Percentiles rank a stretch among this genome's conserved stretches.
phyloP scores from a whole-genome alignment of 2,113 vertebrate genomes.

The Syngnathus scovelli region DNA sequence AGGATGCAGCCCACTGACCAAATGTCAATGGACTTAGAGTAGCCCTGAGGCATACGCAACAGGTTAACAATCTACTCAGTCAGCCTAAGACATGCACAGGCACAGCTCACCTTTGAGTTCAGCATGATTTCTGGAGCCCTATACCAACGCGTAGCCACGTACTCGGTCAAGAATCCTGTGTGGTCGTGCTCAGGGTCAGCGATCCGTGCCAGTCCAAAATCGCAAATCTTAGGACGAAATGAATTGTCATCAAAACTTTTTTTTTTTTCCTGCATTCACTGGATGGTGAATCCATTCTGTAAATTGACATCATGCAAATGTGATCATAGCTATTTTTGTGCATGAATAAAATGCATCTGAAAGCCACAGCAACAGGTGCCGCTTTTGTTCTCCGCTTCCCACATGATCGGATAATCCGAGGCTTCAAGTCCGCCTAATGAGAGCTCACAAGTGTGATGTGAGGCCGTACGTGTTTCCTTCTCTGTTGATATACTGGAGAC shows the following conservation, averaged over 20 bases:
- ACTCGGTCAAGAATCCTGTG: slow-evolving; percentile 86
- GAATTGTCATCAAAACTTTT: background rate
- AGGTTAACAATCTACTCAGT: background rate
- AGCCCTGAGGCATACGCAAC: slow-evolving; percentile 70
- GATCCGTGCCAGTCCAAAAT: slow-evolving; percentile 84
- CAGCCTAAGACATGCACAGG: background rate
- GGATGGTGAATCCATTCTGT: background rate
- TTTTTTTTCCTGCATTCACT: background rate
- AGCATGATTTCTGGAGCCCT: slow-evolving; percentile 91
- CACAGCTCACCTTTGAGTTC: slow-evolving; percentile 78
- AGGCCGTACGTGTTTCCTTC: background rate
- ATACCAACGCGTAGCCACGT: slow-evolving; percentile 90
- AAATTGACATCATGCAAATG: background rate
- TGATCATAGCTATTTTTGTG: background rate
- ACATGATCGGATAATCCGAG: slow-evolving; percentile 50
- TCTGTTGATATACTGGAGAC: background rate
- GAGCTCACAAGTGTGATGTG: slow-evolving; percentile 13
- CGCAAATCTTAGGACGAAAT: slow-evolving; percentile 76
- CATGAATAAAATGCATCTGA: slow-evolving; percentile 7
- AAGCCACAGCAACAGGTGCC: slow-evolving; percentile 20
- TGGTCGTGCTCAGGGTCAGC: slow-evolving; percentile 88
- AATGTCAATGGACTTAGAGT: slow-evolving; percentile 87
- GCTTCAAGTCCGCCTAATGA: slow-evolving; percentile 25
- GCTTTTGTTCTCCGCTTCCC: slow-evolving; percentile 38
- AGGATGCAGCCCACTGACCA: slow-evolving; percentile 90